Evolutionary conservation across 2,888 invertebrate species (phyloP).

Genomic region (Agrypnus murinus): DNA sequence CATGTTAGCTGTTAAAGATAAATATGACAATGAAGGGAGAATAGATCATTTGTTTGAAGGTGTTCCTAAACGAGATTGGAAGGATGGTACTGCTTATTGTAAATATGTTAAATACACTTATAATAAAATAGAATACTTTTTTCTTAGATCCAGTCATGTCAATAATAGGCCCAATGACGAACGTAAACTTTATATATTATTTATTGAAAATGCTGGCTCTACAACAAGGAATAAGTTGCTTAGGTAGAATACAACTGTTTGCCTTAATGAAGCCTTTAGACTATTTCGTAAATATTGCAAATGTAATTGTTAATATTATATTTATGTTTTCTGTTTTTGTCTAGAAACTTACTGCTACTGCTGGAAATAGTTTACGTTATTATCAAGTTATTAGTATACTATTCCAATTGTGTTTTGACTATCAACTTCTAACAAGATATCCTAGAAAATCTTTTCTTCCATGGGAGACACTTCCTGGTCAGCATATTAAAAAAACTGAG

Average conservation of each 20-base stretch:
- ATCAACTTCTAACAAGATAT: conserved; percentile 75
- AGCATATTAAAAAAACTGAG: no score
- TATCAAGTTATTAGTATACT: conserved; percentile 77
- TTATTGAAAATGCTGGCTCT: conserved; percentile 77
- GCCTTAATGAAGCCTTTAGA: conserved; percentile 76
- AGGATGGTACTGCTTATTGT: conserved; percentile 68
- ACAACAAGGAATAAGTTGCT: conserved; percentile 73
- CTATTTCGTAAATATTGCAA: conserved; percentile 74
- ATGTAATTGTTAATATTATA: no score
- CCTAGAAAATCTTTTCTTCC: conserved; percentile 81
- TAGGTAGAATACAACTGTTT: conserved; percentile 79
- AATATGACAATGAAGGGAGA: conserved; percentile 74
- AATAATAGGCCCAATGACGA: conserved; percentile 77
- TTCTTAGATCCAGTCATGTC: conserved; percentile 74
- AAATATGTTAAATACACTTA: background rate
- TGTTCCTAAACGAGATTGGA: conserved; percentile 71
- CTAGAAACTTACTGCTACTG: conserved; percentile 76
- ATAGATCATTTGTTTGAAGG: conserved; percentile 74
- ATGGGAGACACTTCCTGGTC: conserved; percentile 74
- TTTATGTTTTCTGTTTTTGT: conserved; percentile 53
- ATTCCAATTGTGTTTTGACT: conserved; percentile 81
- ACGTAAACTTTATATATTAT: conserved; percentile 76
- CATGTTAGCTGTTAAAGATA: conserved; percentile 76
- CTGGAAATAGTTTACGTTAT: conserved; percentile 71
- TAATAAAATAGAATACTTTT: background rate